phyloP scores from a whole-genome alignment of 2,888 invertebrate species.

The Idaea dimidiata region DNA sequence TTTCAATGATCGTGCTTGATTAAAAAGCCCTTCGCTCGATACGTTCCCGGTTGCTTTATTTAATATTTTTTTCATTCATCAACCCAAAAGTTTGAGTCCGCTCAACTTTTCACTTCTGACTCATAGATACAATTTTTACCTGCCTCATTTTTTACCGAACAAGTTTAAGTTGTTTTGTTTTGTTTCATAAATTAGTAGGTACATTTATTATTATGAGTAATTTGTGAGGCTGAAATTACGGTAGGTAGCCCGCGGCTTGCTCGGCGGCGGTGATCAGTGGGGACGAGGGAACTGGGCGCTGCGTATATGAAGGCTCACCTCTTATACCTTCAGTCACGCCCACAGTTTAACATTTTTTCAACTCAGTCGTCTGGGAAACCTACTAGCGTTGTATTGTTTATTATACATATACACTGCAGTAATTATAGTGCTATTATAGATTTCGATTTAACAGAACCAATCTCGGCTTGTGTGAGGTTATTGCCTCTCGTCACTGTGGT shows the following conservation, averaged over 20 bases:
- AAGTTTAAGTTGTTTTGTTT: conserved; percentile 53
- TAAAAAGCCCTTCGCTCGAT: too few relatives aligned
- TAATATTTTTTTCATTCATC: not conserved
- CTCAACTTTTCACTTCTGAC: conserved; percentile 35
- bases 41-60: not conserved
- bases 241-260: conserved; percentile 76
- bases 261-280: conserved; percentile 35
- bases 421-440: conserved; percentile 65
- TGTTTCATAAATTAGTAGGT: conserved; percentile 67
- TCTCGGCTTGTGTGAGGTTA: conserved; percentile 26
- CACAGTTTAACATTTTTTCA: conserved; percentile 77
- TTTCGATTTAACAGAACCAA: conserved; percentile 35
- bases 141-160: conserved; percentile 46
- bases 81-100: conserved; percentile 19
- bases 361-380: conserved; percentile 58
- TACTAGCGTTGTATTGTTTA: conserved; percentile 68
- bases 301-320: conserved; percentile 60
- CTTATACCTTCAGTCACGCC: conserved; percentile 58
- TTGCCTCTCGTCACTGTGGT: conserved; percentile 14
- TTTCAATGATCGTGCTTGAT: too few relatives aligned
- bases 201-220: conserved; percentile 78
- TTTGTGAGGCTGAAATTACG: conserved; percentile 74
- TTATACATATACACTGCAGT: conserved; percentile 62
- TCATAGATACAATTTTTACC: conserved; percentile 51
- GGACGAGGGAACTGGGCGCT: conserved; percentile 40